Conservation (phyloP, 2,888 invertebrate genomes). For the Hydropsyche betteni region DNA sequence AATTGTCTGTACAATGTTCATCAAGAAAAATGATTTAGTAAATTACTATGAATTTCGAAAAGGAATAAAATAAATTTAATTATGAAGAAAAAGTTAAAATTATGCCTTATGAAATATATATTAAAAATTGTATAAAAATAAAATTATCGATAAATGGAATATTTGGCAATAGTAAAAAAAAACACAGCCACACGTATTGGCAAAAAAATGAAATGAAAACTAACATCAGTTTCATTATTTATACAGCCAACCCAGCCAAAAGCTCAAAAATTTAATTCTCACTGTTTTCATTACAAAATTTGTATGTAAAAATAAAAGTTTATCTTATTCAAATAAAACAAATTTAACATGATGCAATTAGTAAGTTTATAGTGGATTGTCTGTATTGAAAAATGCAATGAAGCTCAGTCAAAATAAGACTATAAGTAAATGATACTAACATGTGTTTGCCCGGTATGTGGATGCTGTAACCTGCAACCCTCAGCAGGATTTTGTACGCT, state of each 20-base stretch:
- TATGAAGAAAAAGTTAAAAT: no score
- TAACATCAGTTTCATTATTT: slow-evolving; percentile 9
- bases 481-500: slow-evolving; percentile 55
- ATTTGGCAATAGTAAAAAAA: neutral
- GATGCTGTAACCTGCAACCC: slow-evolving; percentile 27
- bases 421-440: slow-evolving; percentile 40
- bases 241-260: slow-evolving; percentile 27
- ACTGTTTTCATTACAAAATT: neutral
- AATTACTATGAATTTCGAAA: no score
- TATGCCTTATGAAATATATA: neutral
- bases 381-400: slow-evolving; percentile 22
- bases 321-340: neutral
- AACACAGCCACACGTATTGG: slow-evolving; percentile 23
- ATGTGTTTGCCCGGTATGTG: slow-evolving; percentile 43
- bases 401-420: slow-evolving; percentile 10
- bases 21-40: no score
- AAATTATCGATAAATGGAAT: neutral
- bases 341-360: slow-evolving; percentile 4
- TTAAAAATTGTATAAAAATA: neutral
- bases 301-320: neutral
- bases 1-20: no score
- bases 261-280: neutral
- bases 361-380: slow-evolving; percentile 3
- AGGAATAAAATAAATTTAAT: no score
- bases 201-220: slow-evolving; percentile 3